Evolutionary conservation across 2,888 invertebrate genomes (phyloP).

Genomic region (Coelopa pilipes): DNA sequence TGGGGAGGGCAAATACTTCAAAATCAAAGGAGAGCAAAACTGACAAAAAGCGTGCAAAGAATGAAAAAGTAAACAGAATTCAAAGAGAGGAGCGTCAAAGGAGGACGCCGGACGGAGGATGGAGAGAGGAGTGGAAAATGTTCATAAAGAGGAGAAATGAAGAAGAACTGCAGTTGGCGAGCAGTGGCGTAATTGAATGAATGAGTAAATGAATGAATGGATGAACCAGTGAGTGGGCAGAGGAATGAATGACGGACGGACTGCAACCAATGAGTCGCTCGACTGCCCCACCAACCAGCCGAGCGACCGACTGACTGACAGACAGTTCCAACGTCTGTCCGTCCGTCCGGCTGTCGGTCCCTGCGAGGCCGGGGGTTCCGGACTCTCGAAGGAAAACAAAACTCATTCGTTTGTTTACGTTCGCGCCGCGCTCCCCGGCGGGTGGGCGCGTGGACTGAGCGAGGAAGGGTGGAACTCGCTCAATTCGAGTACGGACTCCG

Average conservation of each 20-base stretch:
- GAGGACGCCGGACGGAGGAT: too few species aligned
- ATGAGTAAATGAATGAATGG: not conserved
- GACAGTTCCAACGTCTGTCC: not conserved
- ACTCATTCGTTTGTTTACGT: not conserved
- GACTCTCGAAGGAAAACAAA: conserved; percentile 7
- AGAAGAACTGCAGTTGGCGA: conserved; percentile 14
- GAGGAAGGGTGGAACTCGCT: not conserved
- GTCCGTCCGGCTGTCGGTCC: too few species aligned
- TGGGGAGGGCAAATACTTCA: too few species aligned
- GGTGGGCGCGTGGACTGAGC: not conserved
- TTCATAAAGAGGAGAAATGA: too few species aligned
- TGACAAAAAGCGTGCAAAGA: too few species aligned
- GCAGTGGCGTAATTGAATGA: conserved; percentile 22
- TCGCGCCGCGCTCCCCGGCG: not conserved
- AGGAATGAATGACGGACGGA: conserved; percentile 12
- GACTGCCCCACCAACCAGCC: not conserved
- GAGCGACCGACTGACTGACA: conserved; percentile 1
- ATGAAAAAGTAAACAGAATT: too few species aligned
- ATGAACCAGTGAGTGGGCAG: conserved; percentile 6
- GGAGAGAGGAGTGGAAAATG: too few species aligned
- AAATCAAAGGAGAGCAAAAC: too few species aligned
- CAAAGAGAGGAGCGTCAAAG: too few species aligned
- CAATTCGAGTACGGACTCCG: too few species aligned
- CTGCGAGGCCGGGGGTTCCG: not conserved
- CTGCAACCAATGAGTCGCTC: conserved; percentile 13